These are phyloP conservation scores for Sycobia sp. DNA, from an alignment of 1,140 invertebrate species.

Conservation along the genomic window DNA sequence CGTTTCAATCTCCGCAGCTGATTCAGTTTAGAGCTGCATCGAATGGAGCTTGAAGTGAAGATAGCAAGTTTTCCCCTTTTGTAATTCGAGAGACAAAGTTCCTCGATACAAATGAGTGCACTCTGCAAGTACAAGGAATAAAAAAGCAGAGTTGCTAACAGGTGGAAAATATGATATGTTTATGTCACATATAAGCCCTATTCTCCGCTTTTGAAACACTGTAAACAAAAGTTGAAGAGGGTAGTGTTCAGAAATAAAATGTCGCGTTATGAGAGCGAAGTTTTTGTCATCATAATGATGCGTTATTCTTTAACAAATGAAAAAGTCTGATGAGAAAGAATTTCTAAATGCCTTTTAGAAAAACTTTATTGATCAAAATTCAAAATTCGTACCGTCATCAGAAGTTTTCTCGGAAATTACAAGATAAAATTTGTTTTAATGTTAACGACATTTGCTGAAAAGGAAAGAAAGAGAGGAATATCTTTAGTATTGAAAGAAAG, in stretches of 20 bases:
- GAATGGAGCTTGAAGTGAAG: background rate
- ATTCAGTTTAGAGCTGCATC: conserved; percentile 14
- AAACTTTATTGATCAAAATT: conserved; percentile 25
- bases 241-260: conserved; percentile 12
- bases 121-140: conserved; percentile 19
- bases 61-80: conserved; percentile 12
- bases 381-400: background rate
- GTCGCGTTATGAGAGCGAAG: background rate
- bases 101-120: conserved; percentile 1
- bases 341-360: conserved; percentile 34
- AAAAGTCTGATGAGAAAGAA: conserved; percentile 6
- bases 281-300: conserved; percentile 8
- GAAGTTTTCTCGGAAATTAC: background rate
- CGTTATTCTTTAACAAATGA: background rate
- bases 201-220: conserved; percentile 9
- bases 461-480: conserved; percentile 7
- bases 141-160: conserved; percentile 9
- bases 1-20: conserved; percentile 2
- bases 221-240: conserved; percentile 25
- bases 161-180: conserved; percentile 10
- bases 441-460: conserved; percentile 18
- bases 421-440: conserved; percentile 19
- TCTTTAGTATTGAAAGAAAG: conserved; percentile 15
- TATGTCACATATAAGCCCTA: conserved; percentile 1
- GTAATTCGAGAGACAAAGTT: conserved; percentile 3